These are phyloP conservation scores for Kradibia gibbosae DNA, from an alignment of 1,140 invertebrate genomes.

Conservation along the genomic window DNA sequence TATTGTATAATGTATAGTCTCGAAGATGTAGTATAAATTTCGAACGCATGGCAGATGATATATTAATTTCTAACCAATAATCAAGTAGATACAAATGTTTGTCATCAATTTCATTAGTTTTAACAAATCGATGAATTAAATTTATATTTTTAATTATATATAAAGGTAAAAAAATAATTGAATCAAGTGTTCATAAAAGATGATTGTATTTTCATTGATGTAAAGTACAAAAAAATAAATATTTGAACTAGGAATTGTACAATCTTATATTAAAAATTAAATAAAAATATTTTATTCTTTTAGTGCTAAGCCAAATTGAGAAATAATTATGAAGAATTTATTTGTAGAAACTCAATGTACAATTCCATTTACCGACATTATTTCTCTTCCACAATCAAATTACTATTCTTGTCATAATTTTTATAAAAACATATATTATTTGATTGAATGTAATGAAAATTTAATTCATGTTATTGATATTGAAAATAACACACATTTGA, in stretches of 20 bases:
- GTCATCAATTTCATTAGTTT: background rate
- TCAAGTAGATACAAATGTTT: background rate
- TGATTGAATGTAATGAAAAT: constrained; percentile 52
- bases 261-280: background rate
- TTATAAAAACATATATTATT: constrained; percentile 60
- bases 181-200: background rate
- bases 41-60: background rate
- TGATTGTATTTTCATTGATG: background rate
- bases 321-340: constrained; percentile 63
- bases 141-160: background rate
- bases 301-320: background rate
- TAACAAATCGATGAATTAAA: background rate
- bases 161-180: background rate
- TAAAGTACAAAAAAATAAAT: too few species aligned
- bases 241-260: background rate
- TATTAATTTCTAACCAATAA: background rate
- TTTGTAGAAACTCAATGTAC: constrained; percentile 53
- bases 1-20: too few species aligned
- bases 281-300: background rate
- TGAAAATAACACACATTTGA: background rate
- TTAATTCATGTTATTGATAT: constrained; percentile 52
- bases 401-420: constrained; percentile 56
- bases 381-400: constrained; percentile 26
- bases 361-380: constrained; percentile 27
- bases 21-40: too few species aligned